Percentiles rank a stretch among this genome's conserved stretches.
Evolutionary conservation across 2,113 vertebrate species (phyloP).

Genomic region (Bufo gargarizans): DNA sequence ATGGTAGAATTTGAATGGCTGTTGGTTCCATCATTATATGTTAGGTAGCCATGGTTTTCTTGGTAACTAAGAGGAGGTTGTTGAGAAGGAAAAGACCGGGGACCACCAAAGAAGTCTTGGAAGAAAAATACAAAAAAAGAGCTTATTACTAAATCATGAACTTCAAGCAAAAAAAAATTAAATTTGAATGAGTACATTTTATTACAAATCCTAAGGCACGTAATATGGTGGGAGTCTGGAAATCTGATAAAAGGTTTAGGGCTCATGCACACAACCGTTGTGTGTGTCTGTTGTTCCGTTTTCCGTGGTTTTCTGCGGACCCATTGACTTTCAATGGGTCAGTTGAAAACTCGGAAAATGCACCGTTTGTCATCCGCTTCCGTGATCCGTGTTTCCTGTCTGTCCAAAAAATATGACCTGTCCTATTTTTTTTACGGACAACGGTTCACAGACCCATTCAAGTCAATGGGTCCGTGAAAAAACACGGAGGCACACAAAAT

Average conservation of each 20-base stretch:
- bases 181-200: background rate
- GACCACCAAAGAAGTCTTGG: constrained; percentile 45
- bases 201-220: background rate
- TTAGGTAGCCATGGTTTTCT: constrained; percentile 29
- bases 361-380: no score
- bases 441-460: no score
- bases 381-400: no score
- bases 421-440: no score
- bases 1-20: constrained; percentile 10
- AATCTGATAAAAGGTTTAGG: background rate
- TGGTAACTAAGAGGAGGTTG: constrained; percentile 16
- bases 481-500: no score
- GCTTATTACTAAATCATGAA: background rate
- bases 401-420: no score
- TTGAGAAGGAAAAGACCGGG: constrained; percentile 9
- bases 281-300: no score
- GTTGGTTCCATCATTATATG: constrained; percentile 27
- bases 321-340: no score
- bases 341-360: no score
- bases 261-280: no score
- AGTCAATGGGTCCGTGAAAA: no score
- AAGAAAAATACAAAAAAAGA: background rate
- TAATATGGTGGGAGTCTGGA: background rate
- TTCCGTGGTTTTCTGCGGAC: no score
- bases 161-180: background rate